These are phyloP conservation scores for Pelmatolapia mariae DNA, from an alignment of 2,113 vertebrate genomes.

Conservation along the genomic window DNA sequence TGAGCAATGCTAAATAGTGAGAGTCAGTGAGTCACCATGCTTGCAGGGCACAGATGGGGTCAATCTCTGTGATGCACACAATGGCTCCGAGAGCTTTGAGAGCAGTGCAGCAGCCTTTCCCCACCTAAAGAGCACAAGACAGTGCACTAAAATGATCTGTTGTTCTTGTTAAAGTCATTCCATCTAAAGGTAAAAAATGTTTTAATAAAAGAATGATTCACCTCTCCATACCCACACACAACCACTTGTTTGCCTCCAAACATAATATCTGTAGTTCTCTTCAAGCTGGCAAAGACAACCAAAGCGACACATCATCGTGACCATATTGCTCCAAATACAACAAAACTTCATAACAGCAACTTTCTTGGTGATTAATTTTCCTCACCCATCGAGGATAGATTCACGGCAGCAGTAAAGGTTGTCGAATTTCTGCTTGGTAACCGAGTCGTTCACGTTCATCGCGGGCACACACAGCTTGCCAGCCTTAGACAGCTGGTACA, in stretches of 20 bases:
- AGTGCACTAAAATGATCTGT: neutral
- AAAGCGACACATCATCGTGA: neutral
- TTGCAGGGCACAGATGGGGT: slow-evolving; percentile 97
- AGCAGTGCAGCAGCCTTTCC: slow-evolving; percentile 96
- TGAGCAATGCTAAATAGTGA: neutral
- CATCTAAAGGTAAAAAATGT: neutral
- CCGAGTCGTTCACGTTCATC: slow-evolving; percentile 98
- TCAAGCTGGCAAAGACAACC: slow-evolving; percentile 75
- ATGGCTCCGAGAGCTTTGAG: slow-evolving; percentile 94
- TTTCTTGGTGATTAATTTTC: slow-evolving; percentile 27
- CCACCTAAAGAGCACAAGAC: slow-evolving; percentile 74
- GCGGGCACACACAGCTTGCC: slow-evolving; percentile 96
- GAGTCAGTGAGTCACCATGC: slow-evolving; percentile 82
- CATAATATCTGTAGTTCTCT: slow-evolving; percentile 99
- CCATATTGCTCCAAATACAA: neutral
- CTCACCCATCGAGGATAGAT: slow-evolving; percentile 97
- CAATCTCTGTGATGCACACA: slow-evolving; percentile 96
- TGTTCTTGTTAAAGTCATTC: neutral
- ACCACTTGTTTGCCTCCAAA: slow-evolving; percentile 98
- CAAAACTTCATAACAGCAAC: neutral
- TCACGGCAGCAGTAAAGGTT: slow-evolving; percentile 98
- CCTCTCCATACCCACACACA: slow-evolving; percentile 98
- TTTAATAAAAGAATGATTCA: slow-evolving; percentile 58
- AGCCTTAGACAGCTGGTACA: slow-evolving; percentile 97
- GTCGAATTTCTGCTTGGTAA: slow-evolving; percentile 99